phyloP scores from a whole-genome alignment of 2,888 invertebrate genomes.

The Thyatira batis region DNA sequence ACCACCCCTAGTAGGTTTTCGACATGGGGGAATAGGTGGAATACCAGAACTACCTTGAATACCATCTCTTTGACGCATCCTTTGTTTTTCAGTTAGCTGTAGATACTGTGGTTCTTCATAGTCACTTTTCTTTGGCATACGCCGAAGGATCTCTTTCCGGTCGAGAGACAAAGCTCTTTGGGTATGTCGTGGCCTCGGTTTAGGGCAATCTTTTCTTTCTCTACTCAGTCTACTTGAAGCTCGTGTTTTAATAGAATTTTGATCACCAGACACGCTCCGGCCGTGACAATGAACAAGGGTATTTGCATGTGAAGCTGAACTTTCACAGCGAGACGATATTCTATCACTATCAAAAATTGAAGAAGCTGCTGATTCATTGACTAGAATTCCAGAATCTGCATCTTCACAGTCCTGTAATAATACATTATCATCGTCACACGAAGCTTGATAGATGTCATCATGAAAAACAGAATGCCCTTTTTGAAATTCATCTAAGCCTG shows the following conservation, averaged over 20 bases:
- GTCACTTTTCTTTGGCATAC: constrained; percentile 70
- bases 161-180: constrained; percentile 82
- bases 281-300: constrained; percentile 67
- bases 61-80: constrained; percentile 72
- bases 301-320: constrained; percentile 74
- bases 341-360: constrained; percentile 84
- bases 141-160: constrained; percentile 77
- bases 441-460: constrained; percentile 79
- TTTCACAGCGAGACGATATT: constrained; percentile 78
- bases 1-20: constrained; percentile 55
- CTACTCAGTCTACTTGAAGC: constrained; percentile 68
- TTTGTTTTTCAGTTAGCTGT: constrained; percentile 76
- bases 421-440: constrained; percentile 79
- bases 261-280: constrained; percentile 77
- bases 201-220: constrained; percentile 62
- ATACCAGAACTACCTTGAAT: constrained; percentile 68
- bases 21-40: constrained; percentile 77
- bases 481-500: constrained; percentile 87
- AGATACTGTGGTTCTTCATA: constrained; percentile 71
- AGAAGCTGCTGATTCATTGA: constrained; percentile 87
- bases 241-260: constrained; percentile 64
- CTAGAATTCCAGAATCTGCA: constrained; percentile 89
- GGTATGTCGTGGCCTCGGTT: constrained; percentile 61
- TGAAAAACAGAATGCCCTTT: constrained; percentile 84
- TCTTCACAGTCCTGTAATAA: constrained; percentile 85